Evolutionary conservation across 2,888 invertebrate species (phyloP).

Genomic region (Drosophila putrida): DNA sequence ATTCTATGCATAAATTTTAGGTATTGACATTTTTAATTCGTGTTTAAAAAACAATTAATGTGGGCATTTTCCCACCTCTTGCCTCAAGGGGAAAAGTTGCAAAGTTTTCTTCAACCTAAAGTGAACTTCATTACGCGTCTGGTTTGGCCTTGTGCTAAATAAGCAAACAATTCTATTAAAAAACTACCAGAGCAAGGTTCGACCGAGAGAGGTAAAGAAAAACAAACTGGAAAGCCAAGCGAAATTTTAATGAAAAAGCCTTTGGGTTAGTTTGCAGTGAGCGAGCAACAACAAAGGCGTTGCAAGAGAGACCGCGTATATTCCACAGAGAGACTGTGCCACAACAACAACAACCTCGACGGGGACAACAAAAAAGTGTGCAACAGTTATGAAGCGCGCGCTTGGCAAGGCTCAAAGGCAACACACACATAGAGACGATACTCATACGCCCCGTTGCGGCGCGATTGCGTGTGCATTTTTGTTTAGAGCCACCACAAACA

Average conservation of each 20-base stretch:
- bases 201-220: constrained; percentile 13
- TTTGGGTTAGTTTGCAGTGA: constrained; percentile 66
- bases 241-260: constrained; percentile 75
- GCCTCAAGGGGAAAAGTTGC: constrained; percentile 7
- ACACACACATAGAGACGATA: constrained; percentile 28
- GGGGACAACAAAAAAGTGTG: constrained; percentile 52
- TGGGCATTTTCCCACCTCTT: too few species aligned
- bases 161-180: constrained; percentile 65
- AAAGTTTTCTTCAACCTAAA: constrained; percentile 15
- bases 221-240: constrained; percentile 36
- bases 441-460: constrained; percentile 67
- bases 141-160: constrained; percentile 70
- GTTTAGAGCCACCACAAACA: constrained; percentile 55
- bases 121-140: constrained; percentile 33
- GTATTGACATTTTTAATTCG: constrained; percentile 56
- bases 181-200: constrained; percentile 21
- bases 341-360: constrained; percentile 36
- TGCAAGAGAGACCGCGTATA: constrained; percentile 31
- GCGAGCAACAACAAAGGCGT: constrained; percentile 58
- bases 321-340: constrained; percentile 16
- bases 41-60: constrained; percentile 59
- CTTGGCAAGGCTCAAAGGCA: constrained; percentile 42
- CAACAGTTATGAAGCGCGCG: constrained; percentile 63
- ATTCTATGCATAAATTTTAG: constrained; percentile 52
- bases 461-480: constrained; percentile 73